phyloP scores from a whole-genome alignment of 30 jellyfish, hydroid and myxozoan genomes.

The Euphysa ruthae region DNA sequence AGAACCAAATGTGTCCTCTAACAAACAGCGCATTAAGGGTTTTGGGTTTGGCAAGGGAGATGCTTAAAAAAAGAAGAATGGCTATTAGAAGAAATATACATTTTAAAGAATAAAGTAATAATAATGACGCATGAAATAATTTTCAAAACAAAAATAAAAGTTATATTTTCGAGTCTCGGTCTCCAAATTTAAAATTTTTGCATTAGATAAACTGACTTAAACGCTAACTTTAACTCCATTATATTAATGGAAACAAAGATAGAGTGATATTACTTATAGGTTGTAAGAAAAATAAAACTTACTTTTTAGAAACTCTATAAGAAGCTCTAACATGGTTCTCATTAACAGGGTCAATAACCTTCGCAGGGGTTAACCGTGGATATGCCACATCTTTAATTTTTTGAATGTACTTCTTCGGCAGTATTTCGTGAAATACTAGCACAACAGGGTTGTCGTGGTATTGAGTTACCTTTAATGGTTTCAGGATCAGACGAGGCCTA shows the following conservation, averaged over 20 bases:
- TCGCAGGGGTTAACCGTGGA: slow-evolving; percentile 73
- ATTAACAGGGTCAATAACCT: slow-evolving; percentile 38
- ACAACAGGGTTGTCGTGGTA: slow-evolving; percentile 82
- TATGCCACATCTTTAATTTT: slow-evolving; percentile 44
- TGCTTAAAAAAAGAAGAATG: too few species aligned
- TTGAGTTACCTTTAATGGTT: slow-evolving; percentile 66
- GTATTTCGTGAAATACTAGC: slow-evolving; percentile 47
- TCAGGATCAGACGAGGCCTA: slow-evolving; percentile 30
- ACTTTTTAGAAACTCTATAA: slow-evolving; percentile 74
- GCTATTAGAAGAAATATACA: too few species aligned
- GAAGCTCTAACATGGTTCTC: slow-evolving; percentile 29
- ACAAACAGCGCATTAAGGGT: too few species aligned
- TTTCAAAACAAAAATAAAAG: too few species aligned
- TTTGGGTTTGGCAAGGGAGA: too few species aligned
- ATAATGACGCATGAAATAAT: too few species aligned
- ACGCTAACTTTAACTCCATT: not conserved
- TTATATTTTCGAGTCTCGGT: too few species aligned
- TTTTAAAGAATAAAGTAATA: too few species aligned
- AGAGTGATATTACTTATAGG: not conserved
- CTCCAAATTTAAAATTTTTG: too few species aligned
- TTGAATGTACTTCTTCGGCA: slow-evolving; percentile 27
- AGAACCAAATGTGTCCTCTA: too few species aligned
- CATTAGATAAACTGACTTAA: not conserved
- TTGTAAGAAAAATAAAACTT: slow-evolving; percentile 3
- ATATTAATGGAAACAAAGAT: not conserved